These are phyloP conservation scores for Pandion haliaetus DNA, from an alignment of 2,113 vertebrate species.

Conservation along the genomic window DNA sequence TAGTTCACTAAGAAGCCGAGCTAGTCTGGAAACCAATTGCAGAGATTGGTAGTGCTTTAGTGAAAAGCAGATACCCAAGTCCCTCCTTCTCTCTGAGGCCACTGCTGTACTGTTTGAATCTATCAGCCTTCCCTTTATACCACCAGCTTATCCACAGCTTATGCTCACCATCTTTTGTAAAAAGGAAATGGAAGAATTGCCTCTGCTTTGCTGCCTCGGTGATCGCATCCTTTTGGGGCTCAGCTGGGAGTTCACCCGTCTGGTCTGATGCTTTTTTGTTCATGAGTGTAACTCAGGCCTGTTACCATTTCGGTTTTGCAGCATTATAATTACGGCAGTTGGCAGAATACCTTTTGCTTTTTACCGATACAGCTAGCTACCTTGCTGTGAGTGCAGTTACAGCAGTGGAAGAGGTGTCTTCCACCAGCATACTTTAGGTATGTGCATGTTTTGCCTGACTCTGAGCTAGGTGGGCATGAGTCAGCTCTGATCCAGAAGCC, in stretches of 20 bases:
- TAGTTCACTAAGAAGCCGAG: not conserved
- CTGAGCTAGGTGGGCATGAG: slow-evolving; percentile 2
- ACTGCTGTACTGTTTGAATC: not conserved
- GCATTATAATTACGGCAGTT: not conserved
- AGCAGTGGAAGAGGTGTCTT: not conserved
- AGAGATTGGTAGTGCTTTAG: not conserved
- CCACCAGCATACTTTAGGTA: not conserved
- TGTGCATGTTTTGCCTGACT: not conserved
- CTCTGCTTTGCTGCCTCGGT: not conserved
- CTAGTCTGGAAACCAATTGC: not conserved
- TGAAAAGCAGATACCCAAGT: not conserved
- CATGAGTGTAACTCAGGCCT: not conserved
- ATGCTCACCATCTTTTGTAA: not conserved
- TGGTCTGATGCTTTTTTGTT: not conserved
- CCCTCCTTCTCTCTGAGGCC: not conserved
- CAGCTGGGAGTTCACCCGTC: not conserved
- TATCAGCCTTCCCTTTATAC: not conserved
- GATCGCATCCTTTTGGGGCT: not conserved
- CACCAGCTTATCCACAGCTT: not conserved
- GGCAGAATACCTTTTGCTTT: not conserved
- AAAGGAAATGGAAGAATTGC: not conserved
- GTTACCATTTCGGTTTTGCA: not conserved
- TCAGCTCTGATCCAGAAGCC: slow-evolving; percentile 44
- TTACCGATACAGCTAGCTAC: not conserved
- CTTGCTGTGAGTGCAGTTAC: not conserved